phyloP scores from a whole-genome alignment of 2,113 vertebrate genomes.

The Protomyctophum bolini region DNA sequence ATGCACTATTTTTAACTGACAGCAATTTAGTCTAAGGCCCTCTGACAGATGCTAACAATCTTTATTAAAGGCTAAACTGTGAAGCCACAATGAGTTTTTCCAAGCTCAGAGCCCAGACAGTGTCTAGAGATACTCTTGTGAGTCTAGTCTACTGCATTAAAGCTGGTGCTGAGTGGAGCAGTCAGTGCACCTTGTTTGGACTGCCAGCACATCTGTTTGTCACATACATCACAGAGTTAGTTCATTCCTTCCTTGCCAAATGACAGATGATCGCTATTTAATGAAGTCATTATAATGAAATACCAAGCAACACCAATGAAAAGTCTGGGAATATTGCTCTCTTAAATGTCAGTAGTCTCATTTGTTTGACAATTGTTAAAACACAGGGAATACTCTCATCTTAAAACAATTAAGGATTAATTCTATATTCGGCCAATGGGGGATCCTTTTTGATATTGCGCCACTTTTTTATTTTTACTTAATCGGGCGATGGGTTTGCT shows the following conservation, averaged over 20 bases:
- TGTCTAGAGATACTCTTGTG: conserved; percentile 18
- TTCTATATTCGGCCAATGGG: neutral
- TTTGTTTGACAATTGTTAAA: neutral
- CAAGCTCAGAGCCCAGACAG: conserved; percentile 13
- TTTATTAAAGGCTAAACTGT: conserved; percentile 12
- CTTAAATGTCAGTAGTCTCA: neutral
- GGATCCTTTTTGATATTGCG: too few relatives aligned
- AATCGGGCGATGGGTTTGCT: too few relatives aligned
- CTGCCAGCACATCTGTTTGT: conserved; percentile 43
- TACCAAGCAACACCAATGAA: neutral
- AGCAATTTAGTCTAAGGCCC: conserved; percentile 4
- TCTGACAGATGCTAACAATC: conserved; percentile 27
- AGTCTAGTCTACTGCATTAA: conserved; percentile 46
- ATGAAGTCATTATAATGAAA: conserved; percentile 2
- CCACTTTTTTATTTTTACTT: too few relatives aligned
- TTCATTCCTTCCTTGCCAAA: conserved; percentile 20
- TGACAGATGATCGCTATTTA: neutral
- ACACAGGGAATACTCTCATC: neutral
- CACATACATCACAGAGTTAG: conserved; percentile 25
- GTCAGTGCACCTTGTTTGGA: conserved; percentile 45
- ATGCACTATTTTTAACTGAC: neutral
- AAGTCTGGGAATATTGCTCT: neutral
- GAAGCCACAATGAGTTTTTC: conserved; percentile 35
- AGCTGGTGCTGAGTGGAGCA: conserved; percentile 39
- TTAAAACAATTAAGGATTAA: neutral